Evolutionary conservation across 2,113 vertebrate genomes (phyloP), one percentile per base, ranked within the genome.

Genomic region (Haemorhous mexicanus): DNA sequence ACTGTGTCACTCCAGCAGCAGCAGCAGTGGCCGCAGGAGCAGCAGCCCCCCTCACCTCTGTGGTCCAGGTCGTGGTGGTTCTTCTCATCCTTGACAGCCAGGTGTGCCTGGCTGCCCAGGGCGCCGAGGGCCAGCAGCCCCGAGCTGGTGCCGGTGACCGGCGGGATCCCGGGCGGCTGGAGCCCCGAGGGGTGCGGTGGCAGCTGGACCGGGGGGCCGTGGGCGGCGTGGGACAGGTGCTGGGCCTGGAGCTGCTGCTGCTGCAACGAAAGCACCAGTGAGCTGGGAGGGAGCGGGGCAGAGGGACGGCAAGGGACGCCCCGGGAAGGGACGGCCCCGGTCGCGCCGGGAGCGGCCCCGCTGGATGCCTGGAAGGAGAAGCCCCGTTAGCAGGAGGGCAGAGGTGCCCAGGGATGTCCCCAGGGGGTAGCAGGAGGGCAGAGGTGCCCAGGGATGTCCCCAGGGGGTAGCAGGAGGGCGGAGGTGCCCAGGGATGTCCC

Each of bases 161-260:
- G 98, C 13, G 99, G 98, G 28, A 99, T 93, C 39, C 99, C 99
- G 3, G 99, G 99, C 1, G 99, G 99, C 97, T 99, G 99, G 41
- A 99, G 98, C 62, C 98, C 98, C 4, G 99, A 99, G 4, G 99
- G 99, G 93, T 99, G 99, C 2, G 99, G 99, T 0, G 99, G 99
- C 95, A 99, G 96, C 98, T 99, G 99, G 30, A 99, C 98, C 0
- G 99, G 99, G 52, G 99, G 99, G 5, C 99, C 99, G 1, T 99
- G 99, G 33, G 99, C 98, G 4, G 99, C 98, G 28, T 99, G 99
- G 39, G 99, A 99, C 76, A 99, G 99, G 96, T 99, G 99, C 97
- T 99, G 99, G 5, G 99, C 99, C 98, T 99, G 99, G 89, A 99
- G 99, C 97, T 99, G 99, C 98, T 99, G 99, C 98, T 99, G 99